Conservation (phyloP, 2,888 invertebrate species). For the Pachydiplax longipennis region DNA sequence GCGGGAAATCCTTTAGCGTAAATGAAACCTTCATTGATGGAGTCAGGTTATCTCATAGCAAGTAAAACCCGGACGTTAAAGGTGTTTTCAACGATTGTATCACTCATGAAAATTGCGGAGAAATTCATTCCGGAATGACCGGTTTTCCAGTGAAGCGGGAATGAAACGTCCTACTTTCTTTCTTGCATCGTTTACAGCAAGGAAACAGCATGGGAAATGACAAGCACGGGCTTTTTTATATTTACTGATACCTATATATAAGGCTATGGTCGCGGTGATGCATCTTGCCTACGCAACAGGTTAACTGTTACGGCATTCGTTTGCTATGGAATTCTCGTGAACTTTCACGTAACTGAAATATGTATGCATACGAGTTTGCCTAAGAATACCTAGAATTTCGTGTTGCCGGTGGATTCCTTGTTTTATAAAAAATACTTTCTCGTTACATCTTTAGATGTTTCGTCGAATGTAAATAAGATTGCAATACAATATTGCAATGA, state of each 20-base stretch:
- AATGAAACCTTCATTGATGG: background rate
- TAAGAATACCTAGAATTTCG: no score
- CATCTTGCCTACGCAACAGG: background rate
- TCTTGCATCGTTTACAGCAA: background rate
- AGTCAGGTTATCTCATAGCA: background rate
- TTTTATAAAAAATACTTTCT: no score
- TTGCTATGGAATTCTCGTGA: background rate
- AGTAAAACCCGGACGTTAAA: background rate
- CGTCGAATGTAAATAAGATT: no score
- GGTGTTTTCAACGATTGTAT: background rate
- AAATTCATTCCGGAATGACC: background rate
- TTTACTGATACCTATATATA: background rate
- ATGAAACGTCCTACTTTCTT: background rate
- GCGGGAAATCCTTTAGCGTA: background rate
- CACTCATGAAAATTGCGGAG: background rate
- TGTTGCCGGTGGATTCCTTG: no score
- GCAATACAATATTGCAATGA: no score
- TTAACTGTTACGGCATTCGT: background rate
- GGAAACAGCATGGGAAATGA: background rate
- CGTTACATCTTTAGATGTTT: no score
- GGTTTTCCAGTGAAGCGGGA: background rate
- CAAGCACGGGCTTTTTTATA: background rate
- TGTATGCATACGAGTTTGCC: background rate
- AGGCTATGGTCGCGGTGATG: background rate
- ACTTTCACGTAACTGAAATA: background rate